Percentiles rank a stretch among this genome's conserved stretches.
Conservation (phyloP, 2,113 vertebrate species). For the Percina caprodes region DNA sequence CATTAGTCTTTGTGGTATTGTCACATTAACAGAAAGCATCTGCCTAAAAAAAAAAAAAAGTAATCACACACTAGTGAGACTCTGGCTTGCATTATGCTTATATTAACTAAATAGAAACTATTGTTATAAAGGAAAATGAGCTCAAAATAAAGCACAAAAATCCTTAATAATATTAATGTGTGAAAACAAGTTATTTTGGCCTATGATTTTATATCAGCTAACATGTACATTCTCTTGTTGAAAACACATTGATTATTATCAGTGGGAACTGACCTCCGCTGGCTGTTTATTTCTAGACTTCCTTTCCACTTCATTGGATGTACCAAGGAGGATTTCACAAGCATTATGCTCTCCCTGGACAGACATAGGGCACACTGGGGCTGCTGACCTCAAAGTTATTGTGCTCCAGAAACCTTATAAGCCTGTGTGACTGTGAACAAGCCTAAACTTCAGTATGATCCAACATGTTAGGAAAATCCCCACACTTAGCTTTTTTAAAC, state of each 20-base stretch:
- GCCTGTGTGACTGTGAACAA: background rate
- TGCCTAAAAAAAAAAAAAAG: background rate
- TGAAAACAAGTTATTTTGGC: background rate
- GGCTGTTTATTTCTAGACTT: slow-evolving; percentile 17
- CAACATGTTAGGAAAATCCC: slow-evolving; percentile 1
- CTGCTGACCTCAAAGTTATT: slow-evolving; percentile 31
- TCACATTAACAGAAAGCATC: background rate
- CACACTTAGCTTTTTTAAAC: background rate
- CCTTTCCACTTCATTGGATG: slow-evolving; percentile 3
- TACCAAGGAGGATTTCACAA: background rate
- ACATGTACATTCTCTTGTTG: background rate
- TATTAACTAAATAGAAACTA: slow-evolving; percentile 6
- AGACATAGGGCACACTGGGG: slow-evolving; percentile 34
- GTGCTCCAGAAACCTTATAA: slow-evolving; percentile 21
- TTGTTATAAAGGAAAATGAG: background rate
- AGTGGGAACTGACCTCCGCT: background rate
- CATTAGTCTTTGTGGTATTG: background rate
- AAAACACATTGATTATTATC: background rate
- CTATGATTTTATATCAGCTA: background rate
- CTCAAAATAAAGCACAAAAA: background rate
- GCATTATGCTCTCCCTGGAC: background rate
- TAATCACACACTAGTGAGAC: background rate
- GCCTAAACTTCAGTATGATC: slow-evolving; percentile 4
- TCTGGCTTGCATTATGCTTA: background rate
- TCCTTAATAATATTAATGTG: too few relatives aligned